A percentile compares a stretch with the other conserved stretches of the same genome.
Conservation (phyloP, 2,888 invertebrate genomes). For the Teinopalpus imperialis region DNA sequence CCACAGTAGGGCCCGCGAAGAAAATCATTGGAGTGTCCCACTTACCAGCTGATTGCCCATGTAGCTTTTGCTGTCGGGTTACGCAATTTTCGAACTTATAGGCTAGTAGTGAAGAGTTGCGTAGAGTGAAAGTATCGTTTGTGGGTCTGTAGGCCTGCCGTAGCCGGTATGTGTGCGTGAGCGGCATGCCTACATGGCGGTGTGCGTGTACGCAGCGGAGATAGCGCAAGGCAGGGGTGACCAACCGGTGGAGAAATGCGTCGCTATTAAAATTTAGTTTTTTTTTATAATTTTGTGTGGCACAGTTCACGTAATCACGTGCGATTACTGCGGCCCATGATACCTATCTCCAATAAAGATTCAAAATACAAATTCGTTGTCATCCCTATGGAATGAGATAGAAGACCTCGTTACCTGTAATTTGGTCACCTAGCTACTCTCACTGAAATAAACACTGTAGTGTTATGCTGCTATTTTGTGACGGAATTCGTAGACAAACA, state of each 20-base stretch:
- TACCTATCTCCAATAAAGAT: no score
- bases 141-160: conserved; percentile 78
- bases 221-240: conserved; percentile 60
- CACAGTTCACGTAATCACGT: no score
- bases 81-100: conserved; percentile 36
- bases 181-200: conserved; percentile 39
- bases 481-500: no score
- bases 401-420: no score
- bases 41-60: conserved; percentile 58
- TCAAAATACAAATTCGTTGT: no score
- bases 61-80: conserved; percentile 27
- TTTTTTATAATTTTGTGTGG: no score
- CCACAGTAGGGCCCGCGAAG: conserved; percentile 62
- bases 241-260: conserved; percentile 72
- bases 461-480: no score
- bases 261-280: conserved; percentile 38
- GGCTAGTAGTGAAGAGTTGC: conserved; percentile 34
- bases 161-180: conserved; percentile 50
- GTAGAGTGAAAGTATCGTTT: conserved; percentile 59
- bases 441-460: no score
- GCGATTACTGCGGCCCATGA: no score
- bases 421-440: no score
- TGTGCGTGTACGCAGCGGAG: conserved; percentile 75
- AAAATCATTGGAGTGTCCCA: conserved; percentile 67
- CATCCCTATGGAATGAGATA: no score